Conservation (phyloP, 2,888 invertebrate genomes). For the Lucinisca nassula region DNA sequence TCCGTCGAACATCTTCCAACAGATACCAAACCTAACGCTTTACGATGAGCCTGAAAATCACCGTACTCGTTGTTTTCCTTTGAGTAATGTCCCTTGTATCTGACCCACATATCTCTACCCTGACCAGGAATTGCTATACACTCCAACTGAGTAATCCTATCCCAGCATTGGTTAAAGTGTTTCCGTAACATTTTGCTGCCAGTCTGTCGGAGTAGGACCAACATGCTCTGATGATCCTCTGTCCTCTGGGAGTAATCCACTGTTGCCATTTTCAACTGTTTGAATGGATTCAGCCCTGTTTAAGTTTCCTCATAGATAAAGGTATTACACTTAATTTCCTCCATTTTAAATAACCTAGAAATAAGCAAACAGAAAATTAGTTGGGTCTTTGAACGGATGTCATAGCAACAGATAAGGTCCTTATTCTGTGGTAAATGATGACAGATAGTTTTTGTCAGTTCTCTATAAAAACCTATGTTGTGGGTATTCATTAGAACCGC, state of each 20-base stretch:
- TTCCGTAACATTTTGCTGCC: constrained; percentile 90
- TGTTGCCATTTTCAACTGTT: constrained; percentile 94
- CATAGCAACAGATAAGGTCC: too few relatives aligned
- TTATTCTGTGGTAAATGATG: not conserved
- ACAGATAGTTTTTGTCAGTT: too few relatives aligned
- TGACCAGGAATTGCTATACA: constrained; percentile 95
- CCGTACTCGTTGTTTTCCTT: constrained; percentile 99
- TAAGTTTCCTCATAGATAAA: too few relatives aligned
- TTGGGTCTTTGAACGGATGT: too few relatives aligned
- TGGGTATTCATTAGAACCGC: too few relatives aligned
- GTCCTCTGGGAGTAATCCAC: constrained; percentile 98
- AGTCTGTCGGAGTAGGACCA: constrained; percentile 95
- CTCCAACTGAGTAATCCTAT: constrained; percentile 93
- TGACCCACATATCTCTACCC: constrained; percentile 92
- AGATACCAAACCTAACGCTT: constrained; percentile 95
- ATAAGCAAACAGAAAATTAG: too few relatives aligned
- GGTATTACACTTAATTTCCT: too few relatives aligned
- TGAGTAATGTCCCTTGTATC: constrained; percentile 96
- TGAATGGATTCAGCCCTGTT: too few relatives aligned
- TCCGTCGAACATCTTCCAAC: constrained; percentile 89
- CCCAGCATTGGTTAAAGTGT: constrained; percentile 92
- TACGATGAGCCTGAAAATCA: constrained; percentile 95
- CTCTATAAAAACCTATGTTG: too few relatives aligned
- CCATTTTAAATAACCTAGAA: too few relatives aligned
- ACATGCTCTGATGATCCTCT: constrained; percentile 96